These are phyloP conservation scores for Ictalurus furcatus DNA, from an alignment of 2,113 vertebrate species.

Conservation along the genomic window DNA sequence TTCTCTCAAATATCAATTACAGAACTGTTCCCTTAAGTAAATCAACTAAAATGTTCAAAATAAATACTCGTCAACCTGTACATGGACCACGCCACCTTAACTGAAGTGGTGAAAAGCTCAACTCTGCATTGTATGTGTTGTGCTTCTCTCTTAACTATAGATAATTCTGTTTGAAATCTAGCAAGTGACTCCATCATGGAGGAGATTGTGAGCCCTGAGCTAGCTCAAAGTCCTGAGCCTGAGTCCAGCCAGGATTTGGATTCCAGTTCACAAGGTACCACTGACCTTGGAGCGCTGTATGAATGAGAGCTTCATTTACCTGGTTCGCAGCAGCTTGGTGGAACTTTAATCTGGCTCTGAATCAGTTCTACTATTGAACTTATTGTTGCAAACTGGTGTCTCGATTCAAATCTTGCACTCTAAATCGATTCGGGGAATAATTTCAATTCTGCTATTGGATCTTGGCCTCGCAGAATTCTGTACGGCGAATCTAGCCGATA, in stretches of 20 bases:
- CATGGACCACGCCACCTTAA: conserved; percentile 7
- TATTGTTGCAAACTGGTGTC: not conserved
- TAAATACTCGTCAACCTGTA: not conserved
- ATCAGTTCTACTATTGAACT: not conserved
- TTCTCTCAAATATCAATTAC: not conserved
- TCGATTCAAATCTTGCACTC: not conserved
- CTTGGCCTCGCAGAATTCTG: not conserved
- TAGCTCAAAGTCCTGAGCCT: conserved; percentile 70
- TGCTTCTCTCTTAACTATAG: conserved; percentile 72
- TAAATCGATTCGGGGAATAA: not conserved
- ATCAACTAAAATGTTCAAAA: not conserved
- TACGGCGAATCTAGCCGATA: not conserved
- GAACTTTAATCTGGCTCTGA: not conserved
- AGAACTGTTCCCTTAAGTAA: not conserved
- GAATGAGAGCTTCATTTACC: conserved; percentile 34
- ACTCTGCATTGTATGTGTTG: conserved; percentile 63
- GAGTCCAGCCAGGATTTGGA: conserved; percentile 79
- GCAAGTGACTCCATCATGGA: conserved; percentile 77
- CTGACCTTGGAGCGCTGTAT: conserved; percentile 45
- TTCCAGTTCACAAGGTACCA: conserved; percentile 82
- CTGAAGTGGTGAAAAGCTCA: conserved; percentile 48
- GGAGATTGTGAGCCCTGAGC: conserved; percentile 72
- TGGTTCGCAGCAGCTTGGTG: not conserved
- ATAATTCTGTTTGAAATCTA: conserved; percentile 69
- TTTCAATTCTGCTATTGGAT: not conserved